phyloP scores from a whole-genome alignment of 92 coral and sea anemone species.

The Palythoa caribaeorum region DNA sequence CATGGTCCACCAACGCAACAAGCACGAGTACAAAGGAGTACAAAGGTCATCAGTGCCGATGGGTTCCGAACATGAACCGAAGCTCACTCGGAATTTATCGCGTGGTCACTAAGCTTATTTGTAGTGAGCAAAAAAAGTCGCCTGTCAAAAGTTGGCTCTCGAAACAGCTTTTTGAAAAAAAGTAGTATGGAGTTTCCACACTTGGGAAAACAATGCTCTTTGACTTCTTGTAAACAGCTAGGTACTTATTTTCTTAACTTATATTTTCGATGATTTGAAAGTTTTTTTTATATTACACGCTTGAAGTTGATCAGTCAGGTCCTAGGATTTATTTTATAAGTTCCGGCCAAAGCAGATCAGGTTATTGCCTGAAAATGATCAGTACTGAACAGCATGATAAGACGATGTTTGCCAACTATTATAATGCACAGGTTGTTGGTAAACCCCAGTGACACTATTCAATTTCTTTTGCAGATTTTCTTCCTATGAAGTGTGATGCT shows the following conservation, averaged over 20 bases:
- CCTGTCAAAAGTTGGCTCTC: slow-evolving; percentile 18
- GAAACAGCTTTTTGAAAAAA: neutral
- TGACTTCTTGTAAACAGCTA: slow-evolving; percentile 87
- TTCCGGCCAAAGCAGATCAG: neutral
- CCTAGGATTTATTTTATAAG: neutral
- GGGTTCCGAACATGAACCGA: slow-evolving; percentile 5
- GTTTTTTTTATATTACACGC: neutral
- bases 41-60: slow-evolving; percentile 27
- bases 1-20: slow-evolving; percentile 5
- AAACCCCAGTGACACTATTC: neutral
- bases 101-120: slow-evolving; percentile 23
- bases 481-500: slow-evolving; percentile 96
- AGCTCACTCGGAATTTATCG: slow-evolving; percentile 2
- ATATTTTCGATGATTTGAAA: too few species aligned
- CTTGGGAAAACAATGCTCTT: slow-evolving; percentile 90
- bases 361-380: neutral
- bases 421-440: neutral
- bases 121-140: neutral
- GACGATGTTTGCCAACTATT: too few species aligned
- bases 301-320: neutral
- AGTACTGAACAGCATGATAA: neutral
- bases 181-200: slow-evolving; percentile 90
- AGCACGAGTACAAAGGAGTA: neutral
- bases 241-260: slow-evolving; percentile 62
- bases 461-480: slow-evolving; percentile 73